Evolutionary conservation across 2,888 invertebrate species (phyloP).

Genomic region (Hemaris fuciformis): DNA sequence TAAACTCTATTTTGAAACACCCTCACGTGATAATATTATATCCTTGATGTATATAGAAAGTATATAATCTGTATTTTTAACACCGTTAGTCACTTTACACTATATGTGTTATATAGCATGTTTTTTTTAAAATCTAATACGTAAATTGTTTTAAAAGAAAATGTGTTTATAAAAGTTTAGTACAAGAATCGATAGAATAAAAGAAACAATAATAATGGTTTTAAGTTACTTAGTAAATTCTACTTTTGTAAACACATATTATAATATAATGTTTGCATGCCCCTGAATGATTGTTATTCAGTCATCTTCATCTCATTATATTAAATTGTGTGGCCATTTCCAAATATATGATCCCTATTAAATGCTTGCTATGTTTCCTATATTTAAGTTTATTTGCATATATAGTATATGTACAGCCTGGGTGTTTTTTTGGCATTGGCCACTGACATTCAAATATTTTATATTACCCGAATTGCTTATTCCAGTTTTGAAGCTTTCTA

Average conservation of each 20-base stretch:
- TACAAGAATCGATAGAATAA: neutral
- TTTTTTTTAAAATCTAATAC: no score
- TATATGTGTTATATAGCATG: no score
- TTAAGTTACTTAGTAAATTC: no score
- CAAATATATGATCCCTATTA: no score
- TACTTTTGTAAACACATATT: neutral
- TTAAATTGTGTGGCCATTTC: neutral
- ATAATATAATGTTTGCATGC: neutral
- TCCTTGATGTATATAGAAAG: no score
- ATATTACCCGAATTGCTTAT: no score
- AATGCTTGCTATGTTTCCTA: no score
- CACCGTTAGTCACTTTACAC: no score
- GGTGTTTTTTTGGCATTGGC: neutral
- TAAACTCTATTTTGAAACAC: neutral
- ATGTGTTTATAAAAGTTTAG: neutral
- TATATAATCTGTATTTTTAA: no score
- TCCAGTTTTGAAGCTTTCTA: neutral
- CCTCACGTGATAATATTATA: neutral
- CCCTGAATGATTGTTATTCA: neutral
- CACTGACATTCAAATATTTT: no score
- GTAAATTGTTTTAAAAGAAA: neutral
- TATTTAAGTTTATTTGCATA: no score
- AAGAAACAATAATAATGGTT: neutral
- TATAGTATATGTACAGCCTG: no score
- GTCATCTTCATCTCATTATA: slow-evolving; percentile 1